phyloP scores from a whole-genome alignment of 2,113 vertebrate genomes.

The Poeciliopsis retropinna region DNA sequence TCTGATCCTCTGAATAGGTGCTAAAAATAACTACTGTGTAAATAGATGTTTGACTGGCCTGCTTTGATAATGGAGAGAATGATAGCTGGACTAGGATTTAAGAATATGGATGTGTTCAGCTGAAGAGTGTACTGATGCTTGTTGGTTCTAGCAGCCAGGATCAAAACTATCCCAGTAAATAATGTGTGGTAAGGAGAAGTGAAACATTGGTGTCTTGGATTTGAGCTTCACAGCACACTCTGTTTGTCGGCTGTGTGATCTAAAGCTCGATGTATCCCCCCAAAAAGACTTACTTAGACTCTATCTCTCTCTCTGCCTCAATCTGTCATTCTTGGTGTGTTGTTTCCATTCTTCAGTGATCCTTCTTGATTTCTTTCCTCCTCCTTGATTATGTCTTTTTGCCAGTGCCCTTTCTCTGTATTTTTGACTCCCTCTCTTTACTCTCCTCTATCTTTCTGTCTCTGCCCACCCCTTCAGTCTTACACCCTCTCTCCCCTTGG shows the following conservation, averaged over 20 bases:
- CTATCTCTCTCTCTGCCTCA: neutral
- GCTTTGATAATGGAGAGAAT: slow-evolving; percentile 55
- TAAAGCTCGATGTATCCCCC: slow-evolving; percentile 52
- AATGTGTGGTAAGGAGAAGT: slow-evolving; percentile 50
- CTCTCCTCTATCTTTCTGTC: slow-evolving; percentile 50
- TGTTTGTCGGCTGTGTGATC: slow-evolving; percentile 30
- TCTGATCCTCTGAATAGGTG: slow-evolving; percentile 57
- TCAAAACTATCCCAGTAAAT: slow-evolving; percentile 43
- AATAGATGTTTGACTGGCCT: slow-evolving; percentile 57
- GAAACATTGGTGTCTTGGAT: slow-evolving; percentile 49
- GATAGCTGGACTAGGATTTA: slow-evolving; percentile 41
- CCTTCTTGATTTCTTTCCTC: slow-evolving; percentile 29
- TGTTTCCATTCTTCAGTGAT: slow-evolving; percentile 20
- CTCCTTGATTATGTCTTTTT: slow-evolving; percentile 27
- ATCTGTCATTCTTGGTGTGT: neutral
- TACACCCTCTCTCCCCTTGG: slow-evolving; percentile 74
- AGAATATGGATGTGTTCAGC: slow-evolving; percentile 42
- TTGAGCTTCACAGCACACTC: slow-evolving; percentile 23
- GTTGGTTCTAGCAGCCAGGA: slow-evolving; percentile 25
- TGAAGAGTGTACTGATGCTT: slow-evolving; percentile 15
- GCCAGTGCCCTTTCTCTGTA: slow-evolving; percentile 46
- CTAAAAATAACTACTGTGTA: slow-evolving; percentile 52
- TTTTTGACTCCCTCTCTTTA: slow-evolving; percentile 60
- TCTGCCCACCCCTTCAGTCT: slow-evolving; percentile 63
- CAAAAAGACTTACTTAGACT: slow-evolving; percentile 37